Percentiles rank a stretch among this genome's conserved stretches.
Evolutionary conservation across 2,888 invertebrate genomes (phyloP).

Genomic region (Parelbella ahira): DNA sequence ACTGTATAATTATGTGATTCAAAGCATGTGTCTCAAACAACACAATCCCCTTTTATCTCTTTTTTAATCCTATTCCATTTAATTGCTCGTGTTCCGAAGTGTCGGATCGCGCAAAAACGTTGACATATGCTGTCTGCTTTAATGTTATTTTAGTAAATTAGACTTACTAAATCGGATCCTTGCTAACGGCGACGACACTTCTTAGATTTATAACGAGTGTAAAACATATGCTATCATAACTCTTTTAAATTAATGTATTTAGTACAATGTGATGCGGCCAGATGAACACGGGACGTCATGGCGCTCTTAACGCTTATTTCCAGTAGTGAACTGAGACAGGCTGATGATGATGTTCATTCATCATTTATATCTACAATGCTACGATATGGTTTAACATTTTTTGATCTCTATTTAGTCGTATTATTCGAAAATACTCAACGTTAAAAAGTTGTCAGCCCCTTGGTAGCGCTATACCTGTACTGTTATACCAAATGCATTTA

Average conservation of each 20-base stretch:
- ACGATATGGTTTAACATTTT: too few relatives aligned
- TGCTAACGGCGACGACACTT: constrained; percentile 13
- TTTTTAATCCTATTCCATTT: constrained; percentile 10
- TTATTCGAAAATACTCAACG: too few relatives aligned
- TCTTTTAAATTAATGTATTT: too few relatives aligned
- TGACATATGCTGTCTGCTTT: constrained; percentile 18
- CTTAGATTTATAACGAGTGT: constrained; percentile 20
- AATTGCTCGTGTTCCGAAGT: constrained; percentile 11
- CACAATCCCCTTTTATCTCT: neutral
- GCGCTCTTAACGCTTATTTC: too few relatives aligned
- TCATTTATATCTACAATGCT: neutral
- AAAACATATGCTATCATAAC: too few relatives aligned
- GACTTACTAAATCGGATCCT: constrained; percentile 11
- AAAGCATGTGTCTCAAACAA: constrained; percentile 7
- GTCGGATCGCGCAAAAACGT: constrained; percentile 17
- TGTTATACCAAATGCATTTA: too few relatives aligned
- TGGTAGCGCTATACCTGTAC: too few relatives aligned
- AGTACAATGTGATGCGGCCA: too few relatives aligned
- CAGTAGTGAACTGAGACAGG: too few relatives aligned
- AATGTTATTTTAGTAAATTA: constrained; percentile 24
- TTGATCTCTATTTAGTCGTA: too few relatives aligned
- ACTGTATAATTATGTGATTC: constrained; percentile 1
- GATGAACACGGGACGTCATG: too few relatives aligned
- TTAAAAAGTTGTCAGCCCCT: too few relatives aligned
- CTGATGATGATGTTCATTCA: neutral